phyloP scores from a whole-genome alignment of 2,113 vertebrate species.

The Leucopsar rothschildi region DNA sequence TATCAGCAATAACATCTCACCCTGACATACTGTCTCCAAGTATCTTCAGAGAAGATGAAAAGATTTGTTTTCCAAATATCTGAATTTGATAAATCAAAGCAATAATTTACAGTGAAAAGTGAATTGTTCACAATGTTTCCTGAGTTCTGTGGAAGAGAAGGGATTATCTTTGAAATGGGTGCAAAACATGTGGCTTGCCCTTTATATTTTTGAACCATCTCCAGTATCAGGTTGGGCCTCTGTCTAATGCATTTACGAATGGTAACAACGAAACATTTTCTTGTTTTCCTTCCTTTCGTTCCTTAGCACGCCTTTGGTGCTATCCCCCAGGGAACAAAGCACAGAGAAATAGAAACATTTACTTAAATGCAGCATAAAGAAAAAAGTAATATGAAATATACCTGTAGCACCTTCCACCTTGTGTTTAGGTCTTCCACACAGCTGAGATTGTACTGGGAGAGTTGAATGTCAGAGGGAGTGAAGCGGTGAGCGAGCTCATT shows the following conservation, averaged over 20 bases:
- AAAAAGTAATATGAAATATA: slow-evolving; percentile 41
- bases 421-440: slow-evolving; percentile 89
- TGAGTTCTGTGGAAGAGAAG: neutral
- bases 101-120: neutral
- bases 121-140: neutral
- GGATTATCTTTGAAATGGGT: neutral
- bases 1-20: neutral
- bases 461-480: slow-evolving; percentile 78
- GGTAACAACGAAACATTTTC: neutral
- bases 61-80: neutral
- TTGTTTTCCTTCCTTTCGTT: neutral
- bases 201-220: neutral
- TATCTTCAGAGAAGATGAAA: neutral
- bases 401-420: slow-evolving; percentile 93
- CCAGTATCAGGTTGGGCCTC: neutral
- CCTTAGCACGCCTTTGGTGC: neutral
- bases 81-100: neutral
- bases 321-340: neutral
- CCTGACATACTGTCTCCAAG: neutral
- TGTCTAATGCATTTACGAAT: neutral
- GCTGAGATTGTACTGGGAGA: slow-evolving; percentile 87
- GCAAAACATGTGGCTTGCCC: neutral
- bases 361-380: neutral
- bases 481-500: slow-evolving; percentile 88
- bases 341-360: neutral